Evolutionary conservation across 2,888 invertebrate species (phyloP).

Genomic region (Scaptomyza cyrtandrae): DNA sequence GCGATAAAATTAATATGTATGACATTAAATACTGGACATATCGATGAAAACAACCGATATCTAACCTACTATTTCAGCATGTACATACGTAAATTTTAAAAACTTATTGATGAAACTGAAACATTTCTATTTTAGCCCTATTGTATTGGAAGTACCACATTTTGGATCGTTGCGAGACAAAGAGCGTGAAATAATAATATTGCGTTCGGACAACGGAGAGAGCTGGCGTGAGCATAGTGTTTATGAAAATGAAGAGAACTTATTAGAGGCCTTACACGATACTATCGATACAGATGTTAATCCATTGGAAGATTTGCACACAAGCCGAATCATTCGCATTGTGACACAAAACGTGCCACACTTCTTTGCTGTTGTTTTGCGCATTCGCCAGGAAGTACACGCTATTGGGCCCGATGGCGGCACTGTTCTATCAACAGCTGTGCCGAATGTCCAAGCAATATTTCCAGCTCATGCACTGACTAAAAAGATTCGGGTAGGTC

Average conservation of each 20-base stretch:
- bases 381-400: conserved; percentile 98
- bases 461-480: conserved; percentile 98
- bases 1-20: no score
- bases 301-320: conserved; percentile 92
- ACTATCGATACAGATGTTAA: conserved; percentile 86
- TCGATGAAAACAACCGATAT: no score
- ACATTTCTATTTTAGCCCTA: conserved; percentile 87
- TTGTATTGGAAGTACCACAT: conserved; percentile 98
- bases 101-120: neutral
- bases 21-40: no score
- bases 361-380: conserved; percentile 97
- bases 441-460: conserved; percentile 92
- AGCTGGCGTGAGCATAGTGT: conserved; percentile 98
- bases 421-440: conserved; percentile 96
- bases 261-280: conserved; percentile 96
- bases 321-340: conserved; percentile 96
- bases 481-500: conserved; percentile 99
- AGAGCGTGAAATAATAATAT: conserved; percentile 97
- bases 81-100: neutral
- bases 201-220: conserved; percentile 98
- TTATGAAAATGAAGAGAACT: conserved; percentile 93
- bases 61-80: no score
- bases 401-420: conserved; percentile 99
- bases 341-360: conserved; percentile 98
- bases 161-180: conserved; percentile 97